These are phyloP conservation scores for Myrmophylax atrothorax DNA, from an alignment of 2,113 vertebrate species.

Conservation along the genomic window DNA sequence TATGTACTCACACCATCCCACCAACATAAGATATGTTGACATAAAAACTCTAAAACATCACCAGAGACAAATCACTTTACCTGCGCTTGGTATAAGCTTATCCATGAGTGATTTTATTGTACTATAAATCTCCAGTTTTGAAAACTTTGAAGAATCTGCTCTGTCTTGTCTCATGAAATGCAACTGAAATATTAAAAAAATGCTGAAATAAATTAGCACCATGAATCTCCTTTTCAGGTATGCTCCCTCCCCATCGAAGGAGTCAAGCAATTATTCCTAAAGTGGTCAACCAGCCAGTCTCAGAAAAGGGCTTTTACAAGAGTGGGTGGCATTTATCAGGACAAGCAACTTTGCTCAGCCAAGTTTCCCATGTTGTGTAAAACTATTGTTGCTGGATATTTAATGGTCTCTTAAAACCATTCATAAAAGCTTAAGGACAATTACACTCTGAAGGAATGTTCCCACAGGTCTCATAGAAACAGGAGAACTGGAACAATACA, in stretches of 20 bases:
- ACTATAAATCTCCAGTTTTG: neutral
- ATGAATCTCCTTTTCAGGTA: neutral
- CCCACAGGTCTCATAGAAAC: neutral
- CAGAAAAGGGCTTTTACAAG: conserved; percentile 5
- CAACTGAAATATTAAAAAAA: neutral
- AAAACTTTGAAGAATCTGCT: neutral
- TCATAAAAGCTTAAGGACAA: conserved; percentile 32
- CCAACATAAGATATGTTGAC: neutral
- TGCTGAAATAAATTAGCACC: neutral
- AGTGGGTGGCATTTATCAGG: neutral
- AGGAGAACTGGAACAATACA: neutral
- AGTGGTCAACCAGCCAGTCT: neutral
- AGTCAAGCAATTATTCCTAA: neutral
- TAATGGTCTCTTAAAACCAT: conserved; percentile 19
- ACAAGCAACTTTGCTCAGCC: neutral
- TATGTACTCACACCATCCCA: neutral
- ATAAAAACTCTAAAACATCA: neutral
- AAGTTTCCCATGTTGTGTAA: neutral
- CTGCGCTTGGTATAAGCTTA: neutral
- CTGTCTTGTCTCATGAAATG: neutral
- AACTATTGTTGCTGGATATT: neutral
- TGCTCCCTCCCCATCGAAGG: neutral
- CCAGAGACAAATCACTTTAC: neutral
- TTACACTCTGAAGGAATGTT: conserved; percentile 3
- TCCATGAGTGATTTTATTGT: neutral